phyloP scores from a whole-genome alignment of 2,888 invertebrate genomes.

The Sarcophaga rosellei region DNA sequence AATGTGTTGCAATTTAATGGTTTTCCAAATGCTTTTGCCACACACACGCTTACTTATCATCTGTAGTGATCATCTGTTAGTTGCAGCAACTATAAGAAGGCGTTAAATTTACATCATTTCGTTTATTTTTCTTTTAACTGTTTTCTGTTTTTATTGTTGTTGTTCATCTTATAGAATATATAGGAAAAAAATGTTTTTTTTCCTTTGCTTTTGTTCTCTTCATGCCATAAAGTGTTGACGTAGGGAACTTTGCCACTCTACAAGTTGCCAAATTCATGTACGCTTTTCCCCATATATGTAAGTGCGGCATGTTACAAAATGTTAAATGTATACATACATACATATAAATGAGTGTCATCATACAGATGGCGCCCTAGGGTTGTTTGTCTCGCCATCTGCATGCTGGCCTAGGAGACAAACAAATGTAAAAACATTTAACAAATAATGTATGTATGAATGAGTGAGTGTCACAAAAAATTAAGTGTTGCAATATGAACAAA shows the following conservation, averaged over 20 bases:
- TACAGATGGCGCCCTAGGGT: constrained; percentile 63
- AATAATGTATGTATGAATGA: constrained; percentile 46
- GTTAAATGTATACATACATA: background rate
- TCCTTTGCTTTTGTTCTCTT: constrained; percentile 25
- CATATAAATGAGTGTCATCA: constrained; percentile 39
- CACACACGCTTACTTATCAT: constrained; percentile 34
- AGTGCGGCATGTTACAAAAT: constrained; percentile 30
- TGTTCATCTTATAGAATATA: constrained; percentile 15
- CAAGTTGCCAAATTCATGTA: constrained; percentile 49
- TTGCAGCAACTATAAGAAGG: constrained; percentile 27
- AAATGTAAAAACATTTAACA: constrained; percentile 60
- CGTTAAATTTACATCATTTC: constrained; percentile 47
- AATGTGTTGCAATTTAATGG: constrained; percentile 58
- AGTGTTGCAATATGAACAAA: constrained; percentile 62
- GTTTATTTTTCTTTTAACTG: background rate
- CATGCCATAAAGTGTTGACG: constrained; percentile 56
- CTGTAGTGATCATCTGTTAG: constrained; percentile 1
- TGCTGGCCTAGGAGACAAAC: constrained; percentile 16
- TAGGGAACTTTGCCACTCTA: constrained; percentile 35
- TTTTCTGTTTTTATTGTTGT: constrained; percentile 12
- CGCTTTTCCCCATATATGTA: background rate
- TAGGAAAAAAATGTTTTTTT: constrained; percentile 1
- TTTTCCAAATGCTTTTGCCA: constrained; percentile 51
- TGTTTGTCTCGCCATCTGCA: background rate
- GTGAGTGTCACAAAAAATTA: constrained; percentile 61